A percentile compares a stretch with the other conserved stretches of the same genome.
Evolutionary conservation across 1,140 invertebrate genomes (phyloP).

Genomic region (Drosophila arizonae): DNA sequence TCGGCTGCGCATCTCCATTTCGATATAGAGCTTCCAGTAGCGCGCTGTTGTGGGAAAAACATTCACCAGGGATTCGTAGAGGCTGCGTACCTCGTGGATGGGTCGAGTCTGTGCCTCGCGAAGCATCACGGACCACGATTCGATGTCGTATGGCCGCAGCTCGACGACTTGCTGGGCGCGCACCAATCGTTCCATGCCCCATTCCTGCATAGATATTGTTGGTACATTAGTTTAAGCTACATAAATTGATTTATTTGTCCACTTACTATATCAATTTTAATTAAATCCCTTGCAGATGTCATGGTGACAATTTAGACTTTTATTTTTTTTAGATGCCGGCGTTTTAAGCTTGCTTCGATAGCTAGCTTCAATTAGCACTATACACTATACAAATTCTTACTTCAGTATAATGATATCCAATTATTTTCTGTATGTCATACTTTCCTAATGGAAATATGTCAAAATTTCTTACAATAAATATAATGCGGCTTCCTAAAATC

Average conservation of each 20-base stretch:
- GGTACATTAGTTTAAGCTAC: background rate
- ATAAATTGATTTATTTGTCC: background rate
- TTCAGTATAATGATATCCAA: background rate
- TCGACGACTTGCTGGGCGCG: conserved; percentile 91
- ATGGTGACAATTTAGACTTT: conserved; percentile 13
- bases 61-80: conserved; percentile 96
- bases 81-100: conserved; percentile 94
- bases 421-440: conserved; percentile 18
- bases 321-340: conserved; percentile 34
- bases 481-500: conserved; percentile 38
- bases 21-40: conserved; percentile 99
- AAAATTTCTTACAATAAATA: conserved; percentile 38
- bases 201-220: conserved; percentile 85
- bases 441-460: conserved; percentile 19
- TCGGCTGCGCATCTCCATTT: conserved; percentile 98
- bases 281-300: conserved; percentile 73
- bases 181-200: conserved; percentile 92
- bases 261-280: conserved; percentile 83
- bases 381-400: background rate
- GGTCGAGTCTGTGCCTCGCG: conserved; percentile 95
- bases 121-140: conserved; percentile 97
- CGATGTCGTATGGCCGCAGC: conserved; percentile 95
- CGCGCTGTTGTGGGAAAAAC: conserved; percentile 98
- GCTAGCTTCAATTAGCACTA: background rate
- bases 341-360: conserved; percentile 5